Evolutionary conservation across 2,888 invertebrate genomes (phyloP).

Genomic region (Pomacea canaliculata): DNA sequence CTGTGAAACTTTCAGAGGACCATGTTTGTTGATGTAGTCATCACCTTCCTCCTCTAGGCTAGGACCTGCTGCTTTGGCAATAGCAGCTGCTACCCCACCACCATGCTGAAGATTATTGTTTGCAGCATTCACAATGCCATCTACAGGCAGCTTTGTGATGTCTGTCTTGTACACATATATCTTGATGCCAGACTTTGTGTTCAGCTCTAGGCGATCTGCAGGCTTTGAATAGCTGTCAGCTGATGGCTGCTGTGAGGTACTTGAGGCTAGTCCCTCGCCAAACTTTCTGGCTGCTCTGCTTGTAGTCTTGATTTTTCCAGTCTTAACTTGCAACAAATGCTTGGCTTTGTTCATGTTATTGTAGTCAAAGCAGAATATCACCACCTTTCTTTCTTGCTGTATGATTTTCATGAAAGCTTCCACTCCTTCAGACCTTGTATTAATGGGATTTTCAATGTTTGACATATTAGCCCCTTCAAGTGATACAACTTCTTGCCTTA

Average conservation of each 20-base stretch:
- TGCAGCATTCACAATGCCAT: conserved; percentile 32
- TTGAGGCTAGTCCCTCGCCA: no score
- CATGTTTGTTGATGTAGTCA: not conserved
- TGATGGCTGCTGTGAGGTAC: no score
- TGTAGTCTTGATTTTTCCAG: not conserved
- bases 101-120: conserved; percentile 14
- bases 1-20: conserved; percentile 14
- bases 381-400: not conserved
- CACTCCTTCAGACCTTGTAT: no score
- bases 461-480: no score
- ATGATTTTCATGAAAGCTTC: no score
- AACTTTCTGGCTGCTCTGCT: not conserved
- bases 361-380: conserved; percentile 8
- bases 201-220: not conserved
- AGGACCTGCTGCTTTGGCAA: conserved; percentile 21
- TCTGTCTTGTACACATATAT: conserved; percentile 19
- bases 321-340: not conserved
- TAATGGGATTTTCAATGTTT: no score
- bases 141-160: conserved; percentile 28
- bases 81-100: conserved; percentile 29
- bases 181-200: not conserved
- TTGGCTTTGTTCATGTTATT: conserved; percentile 1
- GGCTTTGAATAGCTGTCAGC: no score
- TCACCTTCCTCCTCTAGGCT: conserved; percentile 7
- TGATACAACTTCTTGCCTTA: no score